Percentiles rank a stretch among this genome's conserved stretches.
Conservation (phyloP, 2,113 vertebrate species). For the Paraplagusia blochii region DNA sequence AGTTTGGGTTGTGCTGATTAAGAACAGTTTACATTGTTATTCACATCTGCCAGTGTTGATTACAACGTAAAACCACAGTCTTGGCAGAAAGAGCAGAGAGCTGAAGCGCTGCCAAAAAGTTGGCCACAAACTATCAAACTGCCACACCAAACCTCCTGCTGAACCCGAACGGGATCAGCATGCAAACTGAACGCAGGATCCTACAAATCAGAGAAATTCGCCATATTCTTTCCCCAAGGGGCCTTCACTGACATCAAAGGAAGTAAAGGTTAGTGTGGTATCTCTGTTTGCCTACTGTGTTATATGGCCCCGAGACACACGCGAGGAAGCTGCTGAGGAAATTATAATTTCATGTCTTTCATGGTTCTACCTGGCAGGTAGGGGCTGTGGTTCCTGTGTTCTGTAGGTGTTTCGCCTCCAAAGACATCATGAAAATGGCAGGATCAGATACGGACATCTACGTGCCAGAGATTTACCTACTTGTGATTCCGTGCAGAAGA, state of each 20-base stretch:
- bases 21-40: slow-evolving; percentile 31
- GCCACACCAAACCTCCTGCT: slow-evolving; percentile 31
- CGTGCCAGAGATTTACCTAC: slow-evolving; percentile 18
- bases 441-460: slow-evolving; percentile 43
- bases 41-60: slow-evolving; percentile 59
- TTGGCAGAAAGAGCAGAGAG: slow-evolving; percentile 44
- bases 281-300: slow-evolving; percentile 58
- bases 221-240: slow-evolving; percentile 58
- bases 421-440: slow-evolving; percentile 33
- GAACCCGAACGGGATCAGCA: slow-evolving; percentile 29
- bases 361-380: slow-evolving; percentile 50
- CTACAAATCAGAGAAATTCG: slow-evolving; percentile 60
- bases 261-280: slow-evolving; percentile 58
- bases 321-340: slow-evolving; percentile 54
- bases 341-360: slow-evolving; percentile 57
- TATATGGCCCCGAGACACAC: slow-evolving; percentile 59
- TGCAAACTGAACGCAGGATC: slow-evolving; percentile 63
- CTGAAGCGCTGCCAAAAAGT: slow-evolving; percentile 42
- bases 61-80: slow-evolving; percentile 42
- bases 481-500: neutral
- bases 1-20: slow-evolving; percentile 34
- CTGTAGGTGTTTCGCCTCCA: slow-evolving; percentile 30
- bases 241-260: slow-evolving; percentile 69
- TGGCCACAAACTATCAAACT: slow-evolving; percentile 57
- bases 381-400: slow-evolving; percentile 35